Evolutionary conservation across 2,113 vertebrate genomes (phyloP).

Genomic region (Myanophis thanlyinensis): DNA sequence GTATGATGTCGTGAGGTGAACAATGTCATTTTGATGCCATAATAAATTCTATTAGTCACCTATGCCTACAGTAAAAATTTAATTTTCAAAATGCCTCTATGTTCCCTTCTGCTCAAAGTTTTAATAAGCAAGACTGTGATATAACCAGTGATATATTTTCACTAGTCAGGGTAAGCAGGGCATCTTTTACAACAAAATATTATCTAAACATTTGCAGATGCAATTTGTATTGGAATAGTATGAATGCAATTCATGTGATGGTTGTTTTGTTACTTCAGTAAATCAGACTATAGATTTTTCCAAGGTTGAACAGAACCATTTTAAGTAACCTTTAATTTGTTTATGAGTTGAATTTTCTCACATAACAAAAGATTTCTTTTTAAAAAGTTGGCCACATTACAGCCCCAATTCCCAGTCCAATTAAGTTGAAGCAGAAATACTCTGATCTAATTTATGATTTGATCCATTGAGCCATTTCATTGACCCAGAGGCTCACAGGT

Average conservation of each 20-base stretch:
- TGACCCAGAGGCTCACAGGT: neutral
- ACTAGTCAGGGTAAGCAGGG: neutral
- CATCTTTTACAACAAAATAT: neutral
- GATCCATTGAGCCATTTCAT: neutral
- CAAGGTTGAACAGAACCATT: neutral
- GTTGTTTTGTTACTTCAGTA: slow-evolving; percentile 5
- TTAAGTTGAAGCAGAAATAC: slow-evolving; percentile 7
- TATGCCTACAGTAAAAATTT: neutral
- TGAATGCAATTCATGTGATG: neutral
- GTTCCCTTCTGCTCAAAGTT: neutral
- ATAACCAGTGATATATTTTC: neutral
- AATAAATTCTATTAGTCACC: neutral
- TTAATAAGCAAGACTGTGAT: neutral
- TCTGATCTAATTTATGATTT: slow-evolving; percentile 9
- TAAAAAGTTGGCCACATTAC: neutral
- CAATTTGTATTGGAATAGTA: neutral
- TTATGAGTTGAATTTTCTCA: neutral
- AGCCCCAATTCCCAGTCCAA: slow-evolving; percentile 18
- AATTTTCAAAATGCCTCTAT: neutral
- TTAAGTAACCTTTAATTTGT: slow-evolving; percentile 18
- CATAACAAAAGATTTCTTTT: neutral
- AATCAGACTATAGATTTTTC: slow-evolving; percentile 25
- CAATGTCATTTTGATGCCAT: neutral
- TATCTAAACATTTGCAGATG: neutral
- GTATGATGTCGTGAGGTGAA: neutral